Evolutionary conservation across 2,113 vertebrate genomes (phyloP).

Genomic region (Daphoenositta chrysoptera): DNA sequence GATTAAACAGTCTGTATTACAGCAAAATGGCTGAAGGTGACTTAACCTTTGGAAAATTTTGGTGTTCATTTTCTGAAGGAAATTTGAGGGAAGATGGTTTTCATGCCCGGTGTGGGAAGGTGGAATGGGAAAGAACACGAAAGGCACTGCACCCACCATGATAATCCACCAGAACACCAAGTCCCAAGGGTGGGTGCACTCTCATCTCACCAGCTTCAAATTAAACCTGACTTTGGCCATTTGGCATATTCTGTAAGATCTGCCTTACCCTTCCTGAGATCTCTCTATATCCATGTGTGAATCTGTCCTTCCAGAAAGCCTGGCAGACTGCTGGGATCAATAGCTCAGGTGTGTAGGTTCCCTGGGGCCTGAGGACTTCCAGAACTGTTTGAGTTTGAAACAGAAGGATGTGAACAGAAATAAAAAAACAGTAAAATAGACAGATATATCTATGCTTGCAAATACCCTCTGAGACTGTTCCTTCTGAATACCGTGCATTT

Average conservation of each 20-base stretch:
- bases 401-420: neutral
- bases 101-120: neutral
- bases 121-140: neutral
- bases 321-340: neutral
- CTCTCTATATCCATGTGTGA: neutral
- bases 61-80: neutral
- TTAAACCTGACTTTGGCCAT: neutral
- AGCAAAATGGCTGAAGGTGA: neutral
- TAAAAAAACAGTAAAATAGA: neutral
- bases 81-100: neutral
- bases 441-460: neutral
- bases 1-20: neutral
- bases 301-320: neutral
- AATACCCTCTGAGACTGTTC: neutral
- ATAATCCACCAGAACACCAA: neutral
- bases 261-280: neutral
- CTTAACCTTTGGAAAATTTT: neutral
- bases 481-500: neutral
- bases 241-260: neutral
- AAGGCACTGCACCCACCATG: neutral
- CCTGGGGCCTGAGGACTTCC: neutral
- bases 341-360: neutral
- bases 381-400: neutral
- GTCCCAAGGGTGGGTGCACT: neutral
- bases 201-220: neutral